Evolutionary conservation across 2,888 invertebrate genomes (phyloP).

Genomic region (Esperia sulphurella): DNA sequence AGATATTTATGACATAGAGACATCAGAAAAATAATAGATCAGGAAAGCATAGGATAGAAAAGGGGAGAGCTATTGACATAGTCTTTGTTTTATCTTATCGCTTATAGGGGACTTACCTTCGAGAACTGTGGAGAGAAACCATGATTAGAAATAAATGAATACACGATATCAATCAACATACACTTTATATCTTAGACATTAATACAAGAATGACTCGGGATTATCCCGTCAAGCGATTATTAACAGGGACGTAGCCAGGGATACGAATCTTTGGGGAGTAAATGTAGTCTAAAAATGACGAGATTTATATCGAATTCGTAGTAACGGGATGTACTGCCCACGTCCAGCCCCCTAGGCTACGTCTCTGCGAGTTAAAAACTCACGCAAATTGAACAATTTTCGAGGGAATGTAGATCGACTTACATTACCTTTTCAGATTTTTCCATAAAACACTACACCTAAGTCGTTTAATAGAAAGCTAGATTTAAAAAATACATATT

Average conservation of each 20-base stretch:
- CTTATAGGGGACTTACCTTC: constrained; percentile 65
- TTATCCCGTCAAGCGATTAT: constrained; percentile 41
- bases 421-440: constrained; percentile 52
- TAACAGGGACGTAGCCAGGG: not conserved
- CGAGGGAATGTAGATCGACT: constrained; percentile 59
- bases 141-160: constrained; percentile 76
- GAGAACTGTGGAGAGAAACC: constrained; percentile 70
- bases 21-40: not conserved
- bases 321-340: not conserved
- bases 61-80: too few relatives aligned
- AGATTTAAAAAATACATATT: constrained; percentile 45
- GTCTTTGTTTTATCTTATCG: too few relatives aligned
- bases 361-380: constrained; percentile 9
- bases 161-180: constrained; percentile 73
- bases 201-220: constrained; percentile 61
- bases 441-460: constrained; percentile 40
- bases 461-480: constrained; percentile 48
- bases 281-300: too few relatives aligned
- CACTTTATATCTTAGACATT: constrained; percentile 77
- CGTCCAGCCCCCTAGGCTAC: not conserved
- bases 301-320: not conserved
- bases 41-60: too few relatives aligned
- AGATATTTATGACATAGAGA: constrained; percentile 1
- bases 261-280: not conserved
- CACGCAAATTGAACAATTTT: constrained; percentile 51